These are phyloP conservation scores for Bombyx huttoni DNA, from an alignment of 2,888 invertebrate genomes.

Conservation along the genomic window DNA sequence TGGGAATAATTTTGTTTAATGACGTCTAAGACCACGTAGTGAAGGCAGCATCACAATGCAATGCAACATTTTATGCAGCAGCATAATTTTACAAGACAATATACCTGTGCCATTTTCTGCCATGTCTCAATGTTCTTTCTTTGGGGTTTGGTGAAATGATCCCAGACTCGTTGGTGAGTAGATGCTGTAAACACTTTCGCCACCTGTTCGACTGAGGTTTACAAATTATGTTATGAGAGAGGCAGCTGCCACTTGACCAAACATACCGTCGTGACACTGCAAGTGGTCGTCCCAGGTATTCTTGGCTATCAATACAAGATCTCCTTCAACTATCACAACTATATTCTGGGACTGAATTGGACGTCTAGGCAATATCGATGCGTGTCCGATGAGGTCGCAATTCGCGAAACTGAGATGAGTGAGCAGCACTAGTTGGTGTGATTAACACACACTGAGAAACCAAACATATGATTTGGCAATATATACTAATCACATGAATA, in stretches of 20 bases:
- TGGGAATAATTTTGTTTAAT: too few relatives aligned
- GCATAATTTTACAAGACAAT: background rate
- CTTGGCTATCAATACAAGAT: constrained; percentile 6
- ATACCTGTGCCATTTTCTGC: constrained; percentile 96
- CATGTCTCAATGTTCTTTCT: constrained; percentile 98
- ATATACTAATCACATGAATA: background rate
- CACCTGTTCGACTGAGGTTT: constrained; percentile 95
- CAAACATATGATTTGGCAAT: background rate
- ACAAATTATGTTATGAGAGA: constrained; percentile 57
- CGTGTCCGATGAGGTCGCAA: background rate
- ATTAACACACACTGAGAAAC: background rate
- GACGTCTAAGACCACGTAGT: too few relatives aligned
- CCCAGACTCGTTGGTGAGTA: constrained; percentile 98
- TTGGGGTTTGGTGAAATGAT: constrained; percentile 99
- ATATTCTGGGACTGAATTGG: background rate
- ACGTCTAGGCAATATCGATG: constrained; percentile 5
- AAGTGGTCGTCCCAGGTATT: constrained; percentile 34
- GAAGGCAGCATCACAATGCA: background rate
- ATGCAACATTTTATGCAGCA: background rate
- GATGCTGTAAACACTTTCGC: constrained; percentile 97
- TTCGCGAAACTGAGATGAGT: background rate
- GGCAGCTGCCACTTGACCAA: constrained; percentile 30
- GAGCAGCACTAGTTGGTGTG: background rate
- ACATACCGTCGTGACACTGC: constrained; percentile 54
- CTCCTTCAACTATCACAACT: background rate